These are phyloP conservation scores for Olivierus martensii DNA, from an alignment of 1,140 invertebrate genomes.

Conservation along the genomic window DNA sequence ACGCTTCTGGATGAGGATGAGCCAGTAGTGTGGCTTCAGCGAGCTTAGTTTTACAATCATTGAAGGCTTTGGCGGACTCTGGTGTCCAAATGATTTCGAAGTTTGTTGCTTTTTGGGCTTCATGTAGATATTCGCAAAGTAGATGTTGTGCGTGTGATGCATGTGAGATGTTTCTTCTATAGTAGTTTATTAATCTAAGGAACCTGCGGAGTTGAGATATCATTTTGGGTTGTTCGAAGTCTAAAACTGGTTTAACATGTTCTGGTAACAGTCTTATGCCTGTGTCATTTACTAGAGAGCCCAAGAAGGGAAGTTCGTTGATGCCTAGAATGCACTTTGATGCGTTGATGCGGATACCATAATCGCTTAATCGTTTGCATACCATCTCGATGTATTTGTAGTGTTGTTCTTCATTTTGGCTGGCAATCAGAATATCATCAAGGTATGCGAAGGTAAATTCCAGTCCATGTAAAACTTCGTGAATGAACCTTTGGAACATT, in stretches of 20 bases:
- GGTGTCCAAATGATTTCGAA: no score
- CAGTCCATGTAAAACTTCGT: neutral
- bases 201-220: slow-evolving; percentile 26
- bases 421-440: slow-evolving; percentile 7
- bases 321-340: slow-evolving; percentile 7
- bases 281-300: slow-evolving; percentile 8
- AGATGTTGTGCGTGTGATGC: slow-evolving; percentile 13
- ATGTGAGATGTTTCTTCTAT: slow-evolving; percentile 23
- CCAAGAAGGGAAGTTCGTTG: slow-evolving; percentile 2
- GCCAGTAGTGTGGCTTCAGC: no score
- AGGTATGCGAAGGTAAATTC: neutral
- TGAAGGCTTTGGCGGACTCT: no score
- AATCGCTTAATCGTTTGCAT: neutral
- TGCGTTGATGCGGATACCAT: slow-evolving; percentile 1
- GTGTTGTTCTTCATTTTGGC: neutral
- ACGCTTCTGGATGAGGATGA: no score
- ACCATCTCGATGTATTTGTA: slow-evolving; percentile 24
- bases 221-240: slow-evolving; percentile 23
- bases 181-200: slow-evolving; percentile 30
- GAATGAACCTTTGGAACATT: no score
- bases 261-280: slow-evolving; percentile 8
- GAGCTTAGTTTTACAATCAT: no score
- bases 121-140: slow-evolving; percentile 18
- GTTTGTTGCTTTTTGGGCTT: no score
- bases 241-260: slow-evolving; percentile 3